Percentiles rank a stretch among this genome's conserved stretches.
Evolutionary conservation across 2,113 vertebrate species (phyloP).

Genomic region (Vulpes lagopus): DNA sequence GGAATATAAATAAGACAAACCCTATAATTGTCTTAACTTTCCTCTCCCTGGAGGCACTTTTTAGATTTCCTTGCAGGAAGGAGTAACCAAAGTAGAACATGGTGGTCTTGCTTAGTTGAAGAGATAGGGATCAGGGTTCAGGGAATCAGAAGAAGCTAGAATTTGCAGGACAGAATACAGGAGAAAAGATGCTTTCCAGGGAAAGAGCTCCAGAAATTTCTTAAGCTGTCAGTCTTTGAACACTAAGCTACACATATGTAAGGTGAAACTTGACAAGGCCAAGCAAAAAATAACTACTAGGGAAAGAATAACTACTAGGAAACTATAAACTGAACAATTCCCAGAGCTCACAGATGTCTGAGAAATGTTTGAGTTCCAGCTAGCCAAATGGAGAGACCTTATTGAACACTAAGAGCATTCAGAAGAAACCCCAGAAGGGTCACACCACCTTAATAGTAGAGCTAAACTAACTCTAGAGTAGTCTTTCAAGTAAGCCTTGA

Average conservation of each 20-base stretch:
- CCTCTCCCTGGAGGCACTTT: neutral
- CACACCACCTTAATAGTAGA: neutral
- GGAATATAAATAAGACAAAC: neutral
- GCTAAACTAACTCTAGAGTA: neutral
- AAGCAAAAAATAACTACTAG: neutral
- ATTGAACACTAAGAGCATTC: neutral
- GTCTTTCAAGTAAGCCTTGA: neutral
- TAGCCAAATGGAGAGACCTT: neutral
- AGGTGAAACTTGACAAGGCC: neutral
- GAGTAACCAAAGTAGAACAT: neutral
- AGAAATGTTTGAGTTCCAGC: neutral
- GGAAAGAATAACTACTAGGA: neutral
- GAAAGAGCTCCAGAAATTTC: neutral
- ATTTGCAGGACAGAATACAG: neutral
- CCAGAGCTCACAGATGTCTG: neutral
- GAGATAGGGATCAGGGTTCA: neutral
- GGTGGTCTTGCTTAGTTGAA: neutral
- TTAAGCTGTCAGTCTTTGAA: neutral
- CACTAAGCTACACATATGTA: neutral
- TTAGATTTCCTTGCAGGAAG: neutral
- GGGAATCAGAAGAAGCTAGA: neutral
- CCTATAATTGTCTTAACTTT: neutral
- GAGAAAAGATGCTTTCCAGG: neutral
- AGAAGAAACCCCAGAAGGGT: neutral
- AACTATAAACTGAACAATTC: neutral